Conservation (phyloP, 1,140 invertebrate species). For the Steinernema feltiae region DNA sequence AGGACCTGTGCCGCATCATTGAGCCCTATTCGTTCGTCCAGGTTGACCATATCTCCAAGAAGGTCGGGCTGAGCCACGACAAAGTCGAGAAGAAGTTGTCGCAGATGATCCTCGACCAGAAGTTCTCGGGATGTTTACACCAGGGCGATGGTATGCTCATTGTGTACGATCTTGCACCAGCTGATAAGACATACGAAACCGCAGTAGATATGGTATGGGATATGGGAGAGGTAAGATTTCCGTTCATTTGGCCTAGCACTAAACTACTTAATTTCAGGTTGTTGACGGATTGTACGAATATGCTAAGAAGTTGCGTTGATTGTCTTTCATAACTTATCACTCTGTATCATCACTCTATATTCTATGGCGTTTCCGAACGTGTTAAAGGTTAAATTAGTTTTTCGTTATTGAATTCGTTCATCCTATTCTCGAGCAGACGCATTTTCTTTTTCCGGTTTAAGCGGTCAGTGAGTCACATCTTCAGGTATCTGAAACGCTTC, state of each 20-base stretch:
- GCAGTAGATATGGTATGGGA: conserved; percentile 92
- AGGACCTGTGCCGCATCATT: conserved; percentile 95
- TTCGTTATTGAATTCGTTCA: too few species aligned
- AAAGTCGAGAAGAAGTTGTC: conserved; percentile 93
- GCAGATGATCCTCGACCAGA: conserved; percentile 99
- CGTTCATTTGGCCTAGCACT: too few species aligned
- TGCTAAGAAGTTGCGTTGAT: conserved; percentile 36
- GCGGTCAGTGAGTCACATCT: too few species aligned
- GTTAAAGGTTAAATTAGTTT: too few species aligned
- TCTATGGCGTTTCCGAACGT: too few species aligned
- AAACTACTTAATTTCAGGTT: conserved; percentile 30
- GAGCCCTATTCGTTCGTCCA: conserved; percentile 95
- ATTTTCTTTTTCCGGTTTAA: too few species aligned
- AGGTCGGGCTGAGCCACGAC: conserved; percentile 66
- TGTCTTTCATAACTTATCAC: neutral
- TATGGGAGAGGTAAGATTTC: conserved; percentile 82
- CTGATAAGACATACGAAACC: conserved; percentile 93
- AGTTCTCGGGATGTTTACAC: conserved; percentile 85
- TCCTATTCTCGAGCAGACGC: too few species aligned
- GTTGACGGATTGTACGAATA: conserved; percentile 38
- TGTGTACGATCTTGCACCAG: conserved; percentile 87
- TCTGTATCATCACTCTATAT: neutral
- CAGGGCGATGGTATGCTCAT: conserved; percentile 94
- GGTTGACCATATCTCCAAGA: conserved; percentile 73
- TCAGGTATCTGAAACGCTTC: too few species aligned